Percentiles rank a stretch among this genome's conserved stretches.
These are phyloP conservation scores for Potamilus streckersoni DNA, from an alignment of 1,140 invertebrate genomes.

Conservation along the genomic window DNA sequence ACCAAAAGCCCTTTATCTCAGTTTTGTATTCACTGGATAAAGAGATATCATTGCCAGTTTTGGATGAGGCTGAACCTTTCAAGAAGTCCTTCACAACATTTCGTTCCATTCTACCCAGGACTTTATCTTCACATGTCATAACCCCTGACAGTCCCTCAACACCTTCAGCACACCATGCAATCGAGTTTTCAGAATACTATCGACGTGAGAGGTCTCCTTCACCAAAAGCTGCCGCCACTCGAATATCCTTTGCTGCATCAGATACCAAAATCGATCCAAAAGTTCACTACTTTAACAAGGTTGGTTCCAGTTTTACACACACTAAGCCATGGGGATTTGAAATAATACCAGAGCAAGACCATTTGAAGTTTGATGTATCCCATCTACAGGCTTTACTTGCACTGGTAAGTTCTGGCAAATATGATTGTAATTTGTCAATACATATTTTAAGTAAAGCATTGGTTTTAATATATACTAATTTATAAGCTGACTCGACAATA, in stretches of 20 bases:
- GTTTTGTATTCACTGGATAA: constrained; percentile 78
- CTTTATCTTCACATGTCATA: constrained; percentile 83
- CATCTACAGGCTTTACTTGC: constrained; percentile 64
- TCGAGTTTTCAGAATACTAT: constrained; percentile 29
- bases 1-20: constrained; percentile 83
- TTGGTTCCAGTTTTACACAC: constrained; percentile 86
- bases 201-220: constrained; percentile 62
- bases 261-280: constrained; percentile 74
- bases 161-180: constrained; percentile 15
- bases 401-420: constrained; percentile 53
- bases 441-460: too few relatives aligned
- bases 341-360: constrained; percentile 60
- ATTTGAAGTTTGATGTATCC: constrained; percentile 64
- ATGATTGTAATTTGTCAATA: too few relatives aligned
- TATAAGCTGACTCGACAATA: too few relatives aligned
- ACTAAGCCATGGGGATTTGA: constrained; percentile 61
- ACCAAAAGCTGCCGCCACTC: constrained; percentile 32
- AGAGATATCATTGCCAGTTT: constrained; percentile 11
- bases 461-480: too few relatives aligned
- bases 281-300: constrained; percentile 90
- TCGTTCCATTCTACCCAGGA: constrained; percentile 90
- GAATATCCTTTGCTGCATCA: not conserved
- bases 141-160: constrained; percentile 40
- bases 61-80: constrained; percentile 34
- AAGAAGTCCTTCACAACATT: constrained; percentile 69